A percentile compares a stretch with the other conserved stretches of the same genome.
These are phyloP conservation scores for Eublepharis macularius DNA, from an alignment of 2,113 vertebrate genomes.

Conservation along the genomic window DNA sequence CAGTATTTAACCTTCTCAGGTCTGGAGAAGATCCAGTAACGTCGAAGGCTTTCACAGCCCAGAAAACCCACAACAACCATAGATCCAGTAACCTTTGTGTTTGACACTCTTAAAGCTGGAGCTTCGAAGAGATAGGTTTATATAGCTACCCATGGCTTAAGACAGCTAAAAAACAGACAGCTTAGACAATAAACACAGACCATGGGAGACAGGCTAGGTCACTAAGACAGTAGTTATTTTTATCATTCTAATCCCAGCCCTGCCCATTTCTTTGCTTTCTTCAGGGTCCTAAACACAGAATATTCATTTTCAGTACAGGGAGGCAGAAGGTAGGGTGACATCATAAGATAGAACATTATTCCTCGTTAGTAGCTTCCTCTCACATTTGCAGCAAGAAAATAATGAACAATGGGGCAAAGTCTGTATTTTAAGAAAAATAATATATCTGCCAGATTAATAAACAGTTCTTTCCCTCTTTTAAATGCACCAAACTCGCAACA, in stretches of 20 bases:
- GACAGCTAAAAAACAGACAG: constrained; percentile 7
- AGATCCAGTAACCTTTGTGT: background rate
- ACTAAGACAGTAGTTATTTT: background rate
- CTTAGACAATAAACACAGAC: background rate
- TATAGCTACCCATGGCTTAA: background rate
- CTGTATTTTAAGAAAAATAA: background rate
- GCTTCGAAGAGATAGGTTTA: background rate
- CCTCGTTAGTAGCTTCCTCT: too few relatives aligned
- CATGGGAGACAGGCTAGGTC: background rate
- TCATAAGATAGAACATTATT: too few relatives aligned
- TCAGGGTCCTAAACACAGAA: background rate
- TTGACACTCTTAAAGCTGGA: background rate
- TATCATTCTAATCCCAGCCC: constrained; percentile 1
- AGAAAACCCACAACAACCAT: too few relatives aligned
- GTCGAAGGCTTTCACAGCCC: too few relatives aligned
- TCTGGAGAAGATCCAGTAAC: background rate
- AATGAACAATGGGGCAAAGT: background rate
- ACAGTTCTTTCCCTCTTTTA: too few relatives aligned
- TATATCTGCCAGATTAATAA: too few relatives aligned
- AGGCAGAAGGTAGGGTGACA: background rate
- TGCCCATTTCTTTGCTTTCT: background rate
- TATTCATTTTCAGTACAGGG: background rate
- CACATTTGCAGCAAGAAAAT: background rate
- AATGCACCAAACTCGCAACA: too few relatives aligned
- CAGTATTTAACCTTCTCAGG: background rate